Conservation (phyloP, 2,797 vertebrate species). For the Thaleichthys pacificus region DNA sequence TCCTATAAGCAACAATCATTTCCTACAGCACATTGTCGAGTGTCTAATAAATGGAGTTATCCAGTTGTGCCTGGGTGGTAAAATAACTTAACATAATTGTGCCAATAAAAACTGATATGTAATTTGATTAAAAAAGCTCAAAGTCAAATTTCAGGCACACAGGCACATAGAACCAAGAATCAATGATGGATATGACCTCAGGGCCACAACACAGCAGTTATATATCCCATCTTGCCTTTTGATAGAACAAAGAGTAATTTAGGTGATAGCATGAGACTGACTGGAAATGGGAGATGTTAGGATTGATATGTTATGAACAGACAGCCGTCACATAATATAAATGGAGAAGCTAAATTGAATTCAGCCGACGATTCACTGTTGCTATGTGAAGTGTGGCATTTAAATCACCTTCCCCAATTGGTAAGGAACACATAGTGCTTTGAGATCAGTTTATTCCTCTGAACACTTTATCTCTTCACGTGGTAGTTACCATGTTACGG, state of each 20-base stretch:
- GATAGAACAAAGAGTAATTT: constrained; percentile 61
- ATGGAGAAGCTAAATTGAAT: constrained; percentile 24
- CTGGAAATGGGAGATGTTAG: constrained; percentile 43
- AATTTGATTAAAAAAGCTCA: constrained; percentile 58
- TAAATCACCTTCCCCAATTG: neutral
- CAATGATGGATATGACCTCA: constrained; percentile 60
- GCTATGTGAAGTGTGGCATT: neutral
- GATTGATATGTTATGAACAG: constrained; percentile 51
- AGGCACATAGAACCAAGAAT: constrained; percentile 57
- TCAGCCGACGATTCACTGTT: constrained; percentile 1
- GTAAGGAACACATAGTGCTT: no score
- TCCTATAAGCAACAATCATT: constrained; percentile 29
- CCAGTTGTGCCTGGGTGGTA: constrained; percentile 52
- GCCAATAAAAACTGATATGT: constrained; percentile 58
- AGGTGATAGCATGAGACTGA: constrained; percentile 48
- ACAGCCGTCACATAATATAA: constrained; percentile 54
- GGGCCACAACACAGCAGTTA: constrained; percentile 40
- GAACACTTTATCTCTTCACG: no score
- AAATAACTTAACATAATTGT: constrained; percentile 65
- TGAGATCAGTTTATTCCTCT: no score
- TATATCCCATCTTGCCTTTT: constrained; percentile 37
- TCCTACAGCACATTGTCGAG: constrained; percentile 65
- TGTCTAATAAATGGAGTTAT: constrained; percentile 59
- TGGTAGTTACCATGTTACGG: no score
- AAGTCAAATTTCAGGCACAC: constrained; percentile 66